Percentiles rank a stretch among this genome's conserved stretches.
Evolutionary conservation across 2,888 invertebrate genomes (phyloP).

Genomic region (Molorchus minor): DNA sequence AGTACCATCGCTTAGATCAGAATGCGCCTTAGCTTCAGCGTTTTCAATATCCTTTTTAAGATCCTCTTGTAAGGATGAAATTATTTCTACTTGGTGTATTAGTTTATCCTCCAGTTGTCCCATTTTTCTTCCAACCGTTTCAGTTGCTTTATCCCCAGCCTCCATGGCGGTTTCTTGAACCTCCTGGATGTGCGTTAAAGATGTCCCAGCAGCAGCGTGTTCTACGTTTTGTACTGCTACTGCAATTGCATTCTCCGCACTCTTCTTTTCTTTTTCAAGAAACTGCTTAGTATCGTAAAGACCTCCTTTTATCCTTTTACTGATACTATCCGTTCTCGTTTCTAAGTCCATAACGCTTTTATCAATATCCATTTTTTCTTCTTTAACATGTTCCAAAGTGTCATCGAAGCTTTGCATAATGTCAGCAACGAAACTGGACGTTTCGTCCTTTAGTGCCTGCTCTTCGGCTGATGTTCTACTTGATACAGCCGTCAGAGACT

Average conservation of each 20-base stretch:
- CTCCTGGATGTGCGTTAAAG: constrained; percentile 16
- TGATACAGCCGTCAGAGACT: background rate
- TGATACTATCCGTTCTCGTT: constrained; percentile 24
- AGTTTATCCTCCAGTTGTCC: background rate
- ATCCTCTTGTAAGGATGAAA: too few species aligned
- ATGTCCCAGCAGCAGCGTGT: constrained; percentile 23
- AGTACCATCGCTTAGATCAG: too few species aligned
- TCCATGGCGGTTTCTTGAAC: constrained; percentile 4
- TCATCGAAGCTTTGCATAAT: constrained; percentile 45
- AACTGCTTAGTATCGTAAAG: constrained; percentile 17
- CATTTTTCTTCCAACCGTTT: background rate
- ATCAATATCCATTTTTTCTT: constrained; percentile 18
- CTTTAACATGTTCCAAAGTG: constrained; percentile 42
- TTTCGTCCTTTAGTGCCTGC: constrained; percentile 1
- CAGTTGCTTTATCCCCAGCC: constrained; percentile 6
- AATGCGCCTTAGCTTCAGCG: too few species aligned
- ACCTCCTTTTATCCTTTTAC: constrained; percentile 31
- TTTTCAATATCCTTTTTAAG: too few species aligned
- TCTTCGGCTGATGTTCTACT: background rate
- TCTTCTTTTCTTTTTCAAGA: constrained; percentile 31
- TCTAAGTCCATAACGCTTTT: background rate
- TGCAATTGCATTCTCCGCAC: constrained; percentile 26
- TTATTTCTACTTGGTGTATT: too few species aligned
- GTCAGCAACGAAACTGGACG: constrained; percentile 41
- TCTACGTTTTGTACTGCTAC: constrained; percentile 40